These are phyloP conservation scores for Mnemiopsis leidyi DNA, from an alignment of 37 sponge, comb jelly and placozoan genomes.

Conservation along the genomic window DNA sequence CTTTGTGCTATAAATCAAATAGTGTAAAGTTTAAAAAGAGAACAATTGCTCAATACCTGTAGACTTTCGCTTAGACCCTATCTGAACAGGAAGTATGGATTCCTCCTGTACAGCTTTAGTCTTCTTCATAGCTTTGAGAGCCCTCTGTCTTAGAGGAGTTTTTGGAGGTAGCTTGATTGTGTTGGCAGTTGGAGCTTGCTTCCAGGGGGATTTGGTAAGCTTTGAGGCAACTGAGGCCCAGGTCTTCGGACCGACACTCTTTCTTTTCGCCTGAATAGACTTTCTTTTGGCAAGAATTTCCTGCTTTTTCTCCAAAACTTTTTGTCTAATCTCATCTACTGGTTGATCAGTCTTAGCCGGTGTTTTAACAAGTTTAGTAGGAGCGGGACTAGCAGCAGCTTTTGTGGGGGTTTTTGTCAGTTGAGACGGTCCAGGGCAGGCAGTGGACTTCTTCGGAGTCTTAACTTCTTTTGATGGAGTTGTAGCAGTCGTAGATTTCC, in stretches of 20 bases:
- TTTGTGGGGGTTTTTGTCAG: no score
- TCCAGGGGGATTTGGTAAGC: slow-evolving; percentile 51
- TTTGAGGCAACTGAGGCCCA: slow-evolving; percentile 50
- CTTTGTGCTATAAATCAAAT: no score
- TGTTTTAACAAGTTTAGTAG: no score
- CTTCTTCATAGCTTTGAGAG: slow-evolving; percentile 21
- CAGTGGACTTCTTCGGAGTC: background rate
- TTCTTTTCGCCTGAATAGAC: slow-evolving; percentile 19
- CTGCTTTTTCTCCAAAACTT: slow-evolving; percentile 20
- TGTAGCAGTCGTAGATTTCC: background rate
- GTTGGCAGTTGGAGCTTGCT: background rate
- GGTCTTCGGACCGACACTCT: slow-evolving; percentile 35
- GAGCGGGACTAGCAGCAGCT: no score
- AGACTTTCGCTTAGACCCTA: slow-evolving; percentile 10
- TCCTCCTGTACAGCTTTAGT: background rate
- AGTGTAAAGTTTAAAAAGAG: no score
- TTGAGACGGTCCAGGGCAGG: no score
- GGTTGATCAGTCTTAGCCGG: background rate
- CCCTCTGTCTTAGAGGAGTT: background rate
- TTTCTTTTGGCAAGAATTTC: background rate
- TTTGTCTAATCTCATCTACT: background rate
- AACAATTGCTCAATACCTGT: no score
- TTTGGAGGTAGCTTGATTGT: slow-evolving; percentile 44
- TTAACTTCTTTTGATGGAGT: background rate
- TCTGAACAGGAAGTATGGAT: background rate